These are phyloP conservation scores for Numida meleagris DNA, from an alignment of 2,113 vertebrate species.

Conservation along the genomic window DNA sequence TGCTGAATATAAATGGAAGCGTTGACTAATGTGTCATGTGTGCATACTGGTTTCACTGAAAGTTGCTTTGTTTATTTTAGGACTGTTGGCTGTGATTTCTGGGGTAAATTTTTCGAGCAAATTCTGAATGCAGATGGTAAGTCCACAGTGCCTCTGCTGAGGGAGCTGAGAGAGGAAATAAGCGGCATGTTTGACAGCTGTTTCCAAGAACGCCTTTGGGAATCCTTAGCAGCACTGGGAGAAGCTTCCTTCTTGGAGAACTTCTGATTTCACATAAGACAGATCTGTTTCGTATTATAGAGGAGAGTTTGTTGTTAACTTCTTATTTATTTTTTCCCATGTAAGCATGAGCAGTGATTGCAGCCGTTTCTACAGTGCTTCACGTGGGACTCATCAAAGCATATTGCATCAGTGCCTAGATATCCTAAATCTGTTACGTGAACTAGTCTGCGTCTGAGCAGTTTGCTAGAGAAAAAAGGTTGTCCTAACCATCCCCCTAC, in stretches of 20 bases:
- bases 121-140: slow-evolving; percentile 79
- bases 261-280: slow-evolving; percentile 47
- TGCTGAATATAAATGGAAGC: background rate
- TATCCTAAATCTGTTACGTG: background rate
- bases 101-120: slow-evolving; percentile 79
- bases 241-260: slow-evolving; percentile 40
- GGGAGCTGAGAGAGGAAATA: slow-evolving; percentile 74
- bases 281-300: background rate
- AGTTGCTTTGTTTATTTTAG: slow-evolving; percentile 68
- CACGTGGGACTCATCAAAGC: background rate
- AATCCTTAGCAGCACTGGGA: slow-evolving; percentile 72
- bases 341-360: background rate
- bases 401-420: background rate
- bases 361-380: background rate
- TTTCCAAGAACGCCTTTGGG: slow-evolving; percentile 72
- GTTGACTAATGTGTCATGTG: rapidly evolving
- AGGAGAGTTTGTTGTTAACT: background rate
- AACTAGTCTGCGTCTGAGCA: background rate
- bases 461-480: background rate
- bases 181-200: slow-evolving; percentile 67
- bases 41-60: slow-evolving; percentile 3
- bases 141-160: slow-evolving; percentile 74
- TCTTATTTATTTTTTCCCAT: background rate
- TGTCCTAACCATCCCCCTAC: background rate
- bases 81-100: slow-evolving; percentile 68